Evolutionary conservation across 2,113 vertebrate genomes (phyloP).

Genomic region (Microcebus tavaratra): DNA sequence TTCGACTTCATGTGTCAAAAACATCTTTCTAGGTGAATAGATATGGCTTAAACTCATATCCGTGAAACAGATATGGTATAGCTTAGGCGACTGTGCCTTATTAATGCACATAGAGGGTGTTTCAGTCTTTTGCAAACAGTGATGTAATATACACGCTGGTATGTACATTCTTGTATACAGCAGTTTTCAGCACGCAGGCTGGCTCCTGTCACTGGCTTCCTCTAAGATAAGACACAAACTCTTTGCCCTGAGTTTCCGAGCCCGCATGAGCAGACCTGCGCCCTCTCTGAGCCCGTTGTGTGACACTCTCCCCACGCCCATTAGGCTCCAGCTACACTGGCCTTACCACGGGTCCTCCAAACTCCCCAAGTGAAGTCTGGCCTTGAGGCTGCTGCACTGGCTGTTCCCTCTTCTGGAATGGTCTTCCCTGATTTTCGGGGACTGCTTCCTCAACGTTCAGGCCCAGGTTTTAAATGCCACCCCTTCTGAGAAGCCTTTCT

Average conservation of each 20-base stretch:
- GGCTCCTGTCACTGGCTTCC: not conserved
- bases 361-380: not conserved
- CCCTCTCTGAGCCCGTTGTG: not conserved
- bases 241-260: not conserved
- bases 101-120: no score
- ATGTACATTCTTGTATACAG: not conserved
- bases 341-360: not conserved
- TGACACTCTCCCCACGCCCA: no score
- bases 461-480: not conserved
- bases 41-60: not conserved
- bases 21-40: not conserved
- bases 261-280: fast-evolving
- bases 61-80: not conserved
- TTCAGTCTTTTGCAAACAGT: not conserved
- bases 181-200: not conserved
- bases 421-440: not conserved
- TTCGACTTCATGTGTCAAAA: not conserved
- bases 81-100: not conserved
- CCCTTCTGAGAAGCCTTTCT: not conserved
- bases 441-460: not conserved
- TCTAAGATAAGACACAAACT: not conserved
- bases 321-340: not conserved
- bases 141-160: not conserved
- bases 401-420: not conserved
- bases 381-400: not conserved